These are phyloP conservation scores for Palythoa grandis DNA, from an alignment of 92 coral and sea anemone genomes.

Conservation along the genomic window DNA sequence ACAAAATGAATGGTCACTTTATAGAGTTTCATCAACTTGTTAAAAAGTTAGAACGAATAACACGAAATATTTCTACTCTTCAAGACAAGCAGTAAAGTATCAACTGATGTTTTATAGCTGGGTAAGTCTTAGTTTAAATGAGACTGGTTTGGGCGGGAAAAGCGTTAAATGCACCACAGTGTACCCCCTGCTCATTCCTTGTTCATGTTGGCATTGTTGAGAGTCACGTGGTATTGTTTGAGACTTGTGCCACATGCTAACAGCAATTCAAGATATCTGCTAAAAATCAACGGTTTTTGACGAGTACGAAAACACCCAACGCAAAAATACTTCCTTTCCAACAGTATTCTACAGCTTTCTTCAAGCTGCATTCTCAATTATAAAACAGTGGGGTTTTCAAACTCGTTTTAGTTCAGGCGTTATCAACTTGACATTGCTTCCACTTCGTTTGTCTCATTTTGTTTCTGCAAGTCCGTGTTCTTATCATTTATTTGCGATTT, in stretches of 20 bases:
- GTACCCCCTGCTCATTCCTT: neutral
- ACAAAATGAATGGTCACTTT: neutral
- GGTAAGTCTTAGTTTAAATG: neutral
- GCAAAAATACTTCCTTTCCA: neutral
- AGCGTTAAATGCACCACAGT: neutral
- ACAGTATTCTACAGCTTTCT: neutral
- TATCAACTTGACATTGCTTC: constrained; percentile 35
- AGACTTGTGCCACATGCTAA: neutral
- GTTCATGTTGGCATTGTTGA: too few relatives aligned
- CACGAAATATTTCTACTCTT: neutral
- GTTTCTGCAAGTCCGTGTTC: neutral
- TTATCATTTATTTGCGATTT: constrained; percentile 34
- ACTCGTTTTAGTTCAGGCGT: constrained; percentile 12
- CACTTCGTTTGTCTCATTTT: constrained; percentile 17
- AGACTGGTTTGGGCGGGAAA: neutral
- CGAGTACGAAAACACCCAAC: neutral
- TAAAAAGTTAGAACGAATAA: neutral
- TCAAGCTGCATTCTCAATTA: neutral
- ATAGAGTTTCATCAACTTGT: neutral
- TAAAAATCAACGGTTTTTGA: neutral
- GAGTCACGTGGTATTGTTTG: neutral
- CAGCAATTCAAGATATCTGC: neutral
- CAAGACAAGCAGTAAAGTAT: too few relatives aligned
- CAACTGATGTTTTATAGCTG: neutral
- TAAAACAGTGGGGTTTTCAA: constrained; percentile 10